Evolutionary conservation across 2,797 vertebrate genomes (phyloP).

Genomic region (Echeneis naucrates): DNA sequence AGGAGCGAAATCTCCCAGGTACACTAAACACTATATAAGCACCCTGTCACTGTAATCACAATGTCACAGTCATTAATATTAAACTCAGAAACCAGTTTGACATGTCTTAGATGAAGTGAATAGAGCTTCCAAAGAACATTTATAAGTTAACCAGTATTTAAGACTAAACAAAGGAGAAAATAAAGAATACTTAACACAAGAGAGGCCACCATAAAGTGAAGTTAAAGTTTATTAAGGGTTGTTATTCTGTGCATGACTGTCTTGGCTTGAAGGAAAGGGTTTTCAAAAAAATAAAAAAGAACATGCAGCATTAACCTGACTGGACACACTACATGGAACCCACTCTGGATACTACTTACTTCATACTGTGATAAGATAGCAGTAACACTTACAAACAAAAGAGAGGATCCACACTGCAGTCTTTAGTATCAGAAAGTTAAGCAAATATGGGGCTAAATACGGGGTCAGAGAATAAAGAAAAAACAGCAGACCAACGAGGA

Average conservation of each 20-base stretch:
- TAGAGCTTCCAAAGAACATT: conserved; percentile 9
- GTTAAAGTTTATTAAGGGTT: conserved; percentile 72
- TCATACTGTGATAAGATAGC: no score
- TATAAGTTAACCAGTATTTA: conserved; percentile 19
- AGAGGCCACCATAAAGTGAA: conserved; percentile 43
- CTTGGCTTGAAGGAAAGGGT: not conserved
- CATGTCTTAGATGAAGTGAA: not conserved
- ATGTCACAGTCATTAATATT: no score
- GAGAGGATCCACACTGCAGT: not conserved
- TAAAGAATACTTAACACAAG: conserved; percentile 54
- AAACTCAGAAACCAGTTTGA: not conserved
- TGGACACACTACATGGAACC: not conserved
- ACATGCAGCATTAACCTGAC: not conserved
- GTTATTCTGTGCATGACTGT: conserved; percentile 37
- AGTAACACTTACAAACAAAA: no score
- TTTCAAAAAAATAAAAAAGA: not conserved
- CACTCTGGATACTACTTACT: no score
- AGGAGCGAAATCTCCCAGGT: no score
- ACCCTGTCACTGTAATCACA: no score
- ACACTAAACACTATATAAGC: no score
- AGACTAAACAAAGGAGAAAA: conserved; percentile 50
- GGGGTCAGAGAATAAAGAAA: conserved; percentile 5
- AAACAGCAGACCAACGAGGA: conserved; percentile 16
- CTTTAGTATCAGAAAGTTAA: not conserved
- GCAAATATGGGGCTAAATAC: conserved; percentile 20